Base-by-base conservation (phyloP, 2,888 invertebrate genomes). In the Oasisia sp. region DNA sequence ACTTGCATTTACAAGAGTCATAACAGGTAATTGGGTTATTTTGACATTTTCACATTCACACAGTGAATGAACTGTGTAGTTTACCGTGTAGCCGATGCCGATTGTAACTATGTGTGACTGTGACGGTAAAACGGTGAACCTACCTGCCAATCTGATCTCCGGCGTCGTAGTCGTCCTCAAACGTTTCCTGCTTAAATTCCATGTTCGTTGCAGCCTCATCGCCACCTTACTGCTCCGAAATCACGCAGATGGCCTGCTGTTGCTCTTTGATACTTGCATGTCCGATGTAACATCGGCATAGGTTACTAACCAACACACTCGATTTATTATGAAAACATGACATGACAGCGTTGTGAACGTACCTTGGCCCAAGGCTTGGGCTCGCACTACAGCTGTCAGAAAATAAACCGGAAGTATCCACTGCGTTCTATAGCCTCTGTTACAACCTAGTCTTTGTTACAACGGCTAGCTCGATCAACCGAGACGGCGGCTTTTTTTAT, bases 181-280 rank as follows among this genome's bases (percentile, higher is more conserved):
- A 74, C 74, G 27, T 27, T 74, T 74, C 74, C 74, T 74, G 74
- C 74, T 74, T 74, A 74, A 74, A 74, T n/a, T 74, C 74, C 74
- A 74, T 74, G 74, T 74, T 74, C 74, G 14, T 74, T n/a, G 74
- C 74, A 74, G 74, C 74, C 74, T 74, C 74, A 74, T 74, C 74
- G 74, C 74, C 74, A 74, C 74, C 74, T 74, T 74, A 74, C 74
- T 74, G 74, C 74, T 74, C 74, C 74, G 74, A 74, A 74, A 27
- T 74, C 74, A 74, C 74, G 74, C 74, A 19, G 14, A 19, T 74
- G 19, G 14, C 74, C 74, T 74, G 74, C 74, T 74, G 14, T 27
- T 27, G 19, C 27, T 74, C 74, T 74, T 74, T 19, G 27, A 74
- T 27, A 74, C 74, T 74, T 74, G 74, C 74, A 74, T 74, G 27